Evolutionary conservation across 2,888 invertebrate species (phyloP).

Genomic region (Acronicta leporina): DNA sequence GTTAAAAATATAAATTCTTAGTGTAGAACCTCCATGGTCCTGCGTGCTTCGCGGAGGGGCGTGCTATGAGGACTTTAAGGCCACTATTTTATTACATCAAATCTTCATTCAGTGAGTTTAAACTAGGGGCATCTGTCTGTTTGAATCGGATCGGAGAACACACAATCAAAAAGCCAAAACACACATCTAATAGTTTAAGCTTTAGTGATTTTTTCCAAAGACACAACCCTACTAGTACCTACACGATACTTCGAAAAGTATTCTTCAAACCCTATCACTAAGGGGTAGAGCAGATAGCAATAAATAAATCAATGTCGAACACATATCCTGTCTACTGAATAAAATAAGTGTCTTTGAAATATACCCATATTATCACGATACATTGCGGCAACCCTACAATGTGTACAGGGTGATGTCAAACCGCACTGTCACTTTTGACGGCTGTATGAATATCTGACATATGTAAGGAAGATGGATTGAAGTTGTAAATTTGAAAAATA

Average conservation of each 20-base stretch:
- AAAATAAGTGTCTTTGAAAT: slow-evolving; percentile 84
- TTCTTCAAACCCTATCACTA: slow-evolving; percentile 57
- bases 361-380: slow-evolving; percentile 76
- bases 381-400: slow-evolving; percentile 65
- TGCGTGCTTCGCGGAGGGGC: no score
- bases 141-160: no score
- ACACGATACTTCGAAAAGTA: slow-evolving; percentile 29
- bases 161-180: no score
- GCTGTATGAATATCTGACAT: slow-evolving; percentile 39
- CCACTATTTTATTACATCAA: no score
- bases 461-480: slow-evolving; percentile 16
- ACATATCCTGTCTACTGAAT: slow-evolving; percentile 70
- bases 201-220: slow-evolving; percentile 1
- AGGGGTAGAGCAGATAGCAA: slow-evolving; percentile 63
- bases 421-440: slow-evolving; percentile 50
- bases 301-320: slow-evolving; percentile 80
- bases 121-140: no score
- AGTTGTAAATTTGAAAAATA: background rate
- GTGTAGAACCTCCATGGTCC: no score
- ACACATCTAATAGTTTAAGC: no score
- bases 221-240: slow-evolving; percentile 18
- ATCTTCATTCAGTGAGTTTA: no score
- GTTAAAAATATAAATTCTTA: no score
- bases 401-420: slow-evolving; percentile 61
- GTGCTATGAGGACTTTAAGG: no score